Conservation (phyloP, 2,113 vertebrate species). For the Phoxinus phoxinus region DNA sequence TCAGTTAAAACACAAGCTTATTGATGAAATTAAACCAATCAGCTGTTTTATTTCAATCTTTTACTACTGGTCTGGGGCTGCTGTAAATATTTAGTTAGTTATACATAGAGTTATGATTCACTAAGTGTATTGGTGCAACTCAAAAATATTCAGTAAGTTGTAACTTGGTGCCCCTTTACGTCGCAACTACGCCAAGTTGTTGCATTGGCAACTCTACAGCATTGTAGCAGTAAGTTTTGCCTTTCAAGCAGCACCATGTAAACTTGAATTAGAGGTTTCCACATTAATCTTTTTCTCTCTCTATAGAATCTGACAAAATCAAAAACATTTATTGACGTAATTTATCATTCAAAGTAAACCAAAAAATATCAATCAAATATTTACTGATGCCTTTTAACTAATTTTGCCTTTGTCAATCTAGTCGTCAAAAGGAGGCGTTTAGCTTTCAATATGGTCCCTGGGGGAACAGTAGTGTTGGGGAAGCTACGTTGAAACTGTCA, state of each 20-base stretch:
- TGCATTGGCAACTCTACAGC: background rate
- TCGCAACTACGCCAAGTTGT: too few species aligned
- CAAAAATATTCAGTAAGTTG: too few species aligned
- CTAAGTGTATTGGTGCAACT: too few species aligned
- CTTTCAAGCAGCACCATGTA: background rate
- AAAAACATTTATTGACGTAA: background rate
- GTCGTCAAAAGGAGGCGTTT: background rate
- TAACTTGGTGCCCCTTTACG: too few species aligned
- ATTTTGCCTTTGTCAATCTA: conserved; percentile 5
- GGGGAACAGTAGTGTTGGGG: background rate
- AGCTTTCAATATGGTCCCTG: background rate
- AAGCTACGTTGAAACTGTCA: conserved; percentile 8
- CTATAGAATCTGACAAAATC: background rate
- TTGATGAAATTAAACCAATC: too few species aligned
- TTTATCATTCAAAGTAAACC: background rate
- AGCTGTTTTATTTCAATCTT: too few species aligned
- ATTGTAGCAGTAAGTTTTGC: background rate
- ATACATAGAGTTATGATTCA: too few species aligned
- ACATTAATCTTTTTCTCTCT: background rate
- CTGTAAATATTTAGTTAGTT: too few species aligned
- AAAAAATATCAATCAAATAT: background rate
- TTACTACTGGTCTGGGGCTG: too few species aligned
- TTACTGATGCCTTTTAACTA: conserved; percentile 20
- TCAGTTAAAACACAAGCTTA: too few species aligned
- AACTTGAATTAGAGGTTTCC: background rate